Evolutionary conservation across 2,797 vertebrate species (phyloP), one percentile per base, ranked within the genome.

Genomic region (Chelmon rostratus): DNA sequence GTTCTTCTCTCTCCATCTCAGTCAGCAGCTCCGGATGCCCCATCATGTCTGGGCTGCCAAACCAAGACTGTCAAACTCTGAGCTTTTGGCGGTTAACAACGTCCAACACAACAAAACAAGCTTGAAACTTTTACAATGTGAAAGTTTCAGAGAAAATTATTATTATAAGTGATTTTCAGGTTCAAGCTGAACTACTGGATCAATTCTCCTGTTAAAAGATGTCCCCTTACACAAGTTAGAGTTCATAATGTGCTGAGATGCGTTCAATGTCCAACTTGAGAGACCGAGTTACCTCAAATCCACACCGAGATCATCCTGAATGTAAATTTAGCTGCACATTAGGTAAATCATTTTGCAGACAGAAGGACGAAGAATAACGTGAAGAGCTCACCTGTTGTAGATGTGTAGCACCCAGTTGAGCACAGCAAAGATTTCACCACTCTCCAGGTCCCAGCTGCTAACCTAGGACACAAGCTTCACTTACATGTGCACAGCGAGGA

Each of bases 11-110:
- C 2, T 97, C 92, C 76, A 96, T 92, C 89, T 97, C 96, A n/a
- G 94, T 84, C 70, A 94, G 92, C 76, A 99, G 93, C 82, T 96
- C 96, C 5, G 97, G 95, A 42, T 96, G 95, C 74, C 95, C 96
- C 97, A 99, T 98, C 98, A 99, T 97, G 70, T 98, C 96, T 18
- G 95, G 88, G 88, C 98, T 99, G 89, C 67, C 63, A 40, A 85
- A 66, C 44, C 21, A 77, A 79, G 33, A 62, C 40, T 2, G 19
- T 71, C 68, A 81, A 8, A 78, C 47, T 25, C 35, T n/a, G 38
- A 57, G n/a, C 38, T 38, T 81, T 40, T 40, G 13, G 28, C 23
- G 4, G 1, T 50, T 42, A 23, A 47, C n/a, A n/a, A 11, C 52
- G 15, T 67, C 3, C 8, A 46, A 42, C 15, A 73, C 49, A 9